Evolutionary conservation across 2,888 invertebrate genomes (phyloP), one percentile per base, ranked within the genome.

Genomic region (Harpalus rubripes): DNA sequence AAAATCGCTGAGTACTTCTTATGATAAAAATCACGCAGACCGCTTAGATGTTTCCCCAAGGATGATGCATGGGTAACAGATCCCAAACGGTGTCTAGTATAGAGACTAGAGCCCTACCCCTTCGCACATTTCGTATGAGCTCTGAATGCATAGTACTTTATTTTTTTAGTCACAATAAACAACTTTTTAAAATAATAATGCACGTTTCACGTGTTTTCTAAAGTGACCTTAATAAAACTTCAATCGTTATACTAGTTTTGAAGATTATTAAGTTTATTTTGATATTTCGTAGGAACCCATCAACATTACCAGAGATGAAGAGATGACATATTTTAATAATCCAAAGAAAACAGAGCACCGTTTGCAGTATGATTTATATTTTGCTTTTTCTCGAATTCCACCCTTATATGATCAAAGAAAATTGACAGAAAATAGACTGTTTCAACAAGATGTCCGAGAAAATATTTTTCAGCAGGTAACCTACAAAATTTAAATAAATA

Each of bases 291-390:
- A 90, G 90, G 88, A 88, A 86, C 86, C 87, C 10, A 86, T 87
- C 44, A 87, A 88, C 80, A 81, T 89, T 56, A 88, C 88, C 85
- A 86, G 81, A 86, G 87, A 85, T 85, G 88, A 88, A 15, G 87
- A 88, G 76, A 90, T 91, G 10, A 90, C 89, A 1, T 91, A 89
- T 85, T 91, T 91, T 87, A 89, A 90, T 85, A 91, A 90, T 81
- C 85, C 87, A 41, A 85, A 86, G 10, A 86, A 86, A 22, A 85
- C 87, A 61, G 86, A 87, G 39, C 85, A 86, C 15, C 81, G 87
- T 5, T 85, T 87, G 22, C 89, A 90, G 79, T 91, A 91, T 86
- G 91, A 92, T 86, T 88, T 88, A 22, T 91, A 89, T 86, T 91
- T 91, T 85, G 88, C 90, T 10, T 91, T 89, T 85, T 89, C 90